Evolutionary conservation across 2,888 invertebrate species (phyloP).

Genomic region (Megaustenia siamemsis): DNA sequence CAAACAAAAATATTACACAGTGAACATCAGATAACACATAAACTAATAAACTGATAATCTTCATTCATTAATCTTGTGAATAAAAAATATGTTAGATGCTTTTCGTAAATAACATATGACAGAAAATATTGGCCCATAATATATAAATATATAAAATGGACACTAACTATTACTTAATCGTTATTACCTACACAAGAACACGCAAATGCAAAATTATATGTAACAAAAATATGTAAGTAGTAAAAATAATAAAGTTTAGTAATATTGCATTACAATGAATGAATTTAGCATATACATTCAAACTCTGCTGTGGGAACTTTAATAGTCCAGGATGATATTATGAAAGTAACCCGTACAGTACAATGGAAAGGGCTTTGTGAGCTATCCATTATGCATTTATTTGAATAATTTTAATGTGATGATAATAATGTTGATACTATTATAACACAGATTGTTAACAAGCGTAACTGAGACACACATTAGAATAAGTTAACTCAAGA

Average conservation of each 20-base stretch:
- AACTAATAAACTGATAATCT: not conserved
- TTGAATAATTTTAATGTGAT: not conserved
- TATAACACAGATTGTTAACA: not conserved
- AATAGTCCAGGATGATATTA: not conserved
- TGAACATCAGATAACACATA: not conserved
- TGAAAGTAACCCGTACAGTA: slow-evolving; percentile 33
- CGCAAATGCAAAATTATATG: not conserved
- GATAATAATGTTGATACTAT: not conserved
- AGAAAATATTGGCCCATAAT: not conserved
- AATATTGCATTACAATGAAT: no score
- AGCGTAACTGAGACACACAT: no score
- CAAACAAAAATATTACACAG: no score
- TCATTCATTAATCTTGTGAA: no score
- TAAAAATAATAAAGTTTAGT: no score
- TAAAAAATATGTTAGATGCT: no score
- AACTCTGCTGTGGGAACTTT: not conserved
- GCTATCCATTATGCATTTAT: slow-evolving; percentile 33
- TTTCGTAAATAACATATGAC: not conserved
- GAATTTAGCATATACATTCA: not conserved
- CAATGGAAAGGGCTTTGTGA: slow-evolving; percentile 41
- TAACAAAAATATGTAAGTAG: not conserved
- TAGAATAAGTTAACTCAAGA: no score
- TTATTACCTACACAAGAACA: slow-evolving; percentile 2
- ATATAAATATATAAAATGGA: not conserved
- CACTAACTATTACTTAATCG: not conserved